Evolutionary conservation across 2,797 vertebrate species (phyloP).

Genomic region (Halcyon badia): DNA sequence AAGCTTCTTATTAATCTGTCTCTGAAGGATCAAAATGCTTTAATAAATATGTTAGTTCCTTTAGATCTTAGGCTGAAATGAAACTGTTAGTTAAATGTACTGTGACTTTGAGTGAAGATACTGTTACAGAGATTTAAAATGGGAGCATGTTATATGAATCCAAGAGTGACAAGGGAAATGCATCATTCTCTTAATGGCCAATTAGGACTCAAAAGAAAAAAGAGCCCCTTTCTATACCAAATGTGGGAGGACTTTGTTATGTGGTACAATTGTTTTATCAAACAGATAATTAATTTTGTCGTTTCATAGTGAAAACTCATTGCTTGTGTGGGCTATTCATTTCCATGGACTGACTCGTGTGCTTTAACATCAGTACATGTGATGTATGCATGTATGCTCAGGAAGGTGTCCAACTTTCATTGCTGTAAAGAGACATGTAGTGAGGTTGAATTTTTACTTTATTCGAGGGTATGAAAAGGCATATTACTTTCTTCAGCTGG

Average conservation of each 20-base stretch:
- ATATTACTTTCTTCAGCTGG: background rate
- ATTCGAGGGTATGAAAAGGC: background rate
- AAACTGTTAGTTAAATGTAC: constrained; percentile 65
- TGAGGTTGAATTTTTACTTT: background rate
- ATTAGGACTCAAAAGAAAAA: background rate
- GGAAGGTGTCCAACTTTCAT: background rate
- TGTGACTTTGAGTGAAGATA: constrained; percentile 57
- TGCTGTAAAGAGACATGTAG: background rate
- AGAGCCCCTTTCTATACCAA: background rate
- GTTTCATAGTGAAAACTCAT: background rate
- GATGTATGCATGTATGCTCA: background rate
- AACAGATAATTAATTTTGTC: background rate
- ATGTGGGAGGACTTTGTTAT: background rate
- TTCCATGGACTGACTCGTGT: background rate
- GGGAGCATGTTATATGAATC: background rate
- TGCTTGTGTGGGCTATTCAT: background rate
- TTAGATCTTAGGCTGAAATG: constrained; percentile 61
- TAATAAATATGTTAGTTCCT: constrained; percentile 76
- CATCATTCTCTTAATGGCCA: constrained; percentile 16
- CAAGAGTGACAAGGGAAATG: background rate
- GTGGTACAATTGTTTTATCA: background rate
- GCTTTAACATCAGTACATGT: background rate
- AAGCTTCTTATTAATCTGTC: constrained; percentile 78
- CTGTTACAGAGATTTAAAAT: background rate
- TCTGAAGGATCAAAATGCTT: constrained; percentile 76